Conservation (phyloP, 1,140 invertebrate species). For the Chironomus striatipennis region DNA sequence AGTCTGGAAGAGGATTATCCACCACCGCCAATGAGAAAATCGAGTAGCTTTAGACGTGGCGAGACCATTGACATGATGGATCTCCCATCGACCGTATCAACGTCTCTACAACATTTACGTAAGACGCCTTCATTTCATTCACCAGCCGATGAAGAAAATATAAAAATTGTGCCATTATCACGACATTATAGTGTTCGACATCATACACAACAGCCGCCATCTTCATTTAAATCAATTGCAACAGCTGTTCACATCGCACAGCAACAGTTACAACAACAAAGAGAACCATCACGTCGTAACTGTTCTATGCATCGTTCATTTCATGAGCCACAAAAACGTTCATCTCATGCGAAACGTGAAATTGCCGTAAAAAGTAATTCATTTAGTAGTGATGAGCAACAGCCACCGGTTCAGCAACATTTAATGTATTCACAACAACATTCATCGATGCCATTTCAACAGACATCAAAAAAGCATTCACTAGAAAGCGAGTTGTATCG, state of each 20-base stretch:
- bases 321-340: slow-evolving; percentile 34
- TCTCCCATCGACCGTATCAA: neutral
- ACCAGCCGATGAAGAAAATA: slow-evolving; percentile 27
- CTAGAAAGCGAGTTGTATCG: slow-evolving; percentile 38
- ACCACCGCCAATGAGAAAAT: slow-evolving; percentile 36
- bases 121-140: slow-evolving; percentile 26
- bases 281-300: slow-evolving; percentile 30
- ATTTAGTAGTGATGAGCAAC: slow-evolving; percentile 5
- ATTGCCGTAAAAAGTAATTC: slow-evolving; percentile 19
- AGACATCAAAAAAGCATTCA: slow-evolving; percentile 29
- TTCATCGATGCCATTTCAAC: neutral
- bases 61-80: slow-evolving; percentile 18
- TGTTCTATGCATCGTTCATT: slow-evolving; percentile 39
- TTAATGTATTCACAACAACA: slow-evolving; percentile 3
- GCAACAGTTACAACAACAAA: slow-evolving; percentile 18
- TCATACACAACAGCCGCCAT: slow-evolving; percentile 29
- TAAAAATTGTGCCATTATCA: slow-evolving; percentile 26
- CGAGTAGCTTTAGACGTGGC: slow-evolving; percentile 5
- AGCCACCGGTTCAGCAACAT: neutral
- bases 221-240: neutral
- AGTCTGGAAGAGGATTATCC: slow-evolving; percentile 36
- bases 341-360: slow-evolving; percentile 23
- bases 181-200: slow-evolving; percentile 37
- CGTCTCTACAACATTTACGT: slow-evolving; percentile 29
- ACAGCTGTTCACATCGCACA: slow-evolving; percentile 11